phyloP scores from a whole-genome alignment of 2,113 vertebrate species.

The Nibea albiflora region DNA sequence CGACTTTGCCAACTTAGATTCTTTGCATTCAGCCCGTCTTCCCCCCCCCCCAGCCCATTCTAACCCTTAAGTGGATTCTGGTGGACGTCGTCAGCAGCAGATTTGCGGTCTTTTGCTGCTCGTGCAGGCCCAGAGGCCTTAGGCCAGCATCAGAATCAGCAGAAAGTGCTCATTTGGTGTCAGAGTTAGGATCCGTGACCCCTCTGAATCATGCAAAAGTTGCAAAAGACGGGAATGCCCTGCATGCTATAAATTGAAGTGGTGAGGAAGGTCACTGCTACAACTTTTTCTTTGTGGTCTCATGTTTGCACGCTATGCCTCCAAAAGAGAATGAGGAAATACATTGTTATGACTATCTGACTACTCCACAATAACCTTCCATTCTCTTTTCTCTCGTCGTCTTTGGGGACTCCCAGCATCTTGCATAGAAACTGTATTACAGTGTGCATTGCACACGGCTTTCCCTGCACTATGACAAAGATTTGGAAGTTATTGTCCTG shows the following conservation, averaged over 20 bases:
- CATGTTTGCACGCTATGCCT: neutral
- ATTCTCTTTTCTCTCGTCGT: slow-evolving; percentile 49
- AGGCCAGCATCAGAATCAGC: slow-evolving; percentile 71
- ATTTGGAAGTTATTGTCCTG: neutral
- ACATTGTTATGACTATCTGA: slow-evolving; percentile 1
- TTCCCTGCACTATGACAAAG: slow-evolving; percentile 19
- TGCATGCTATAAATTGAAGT: slow-evolving; percentile 7
- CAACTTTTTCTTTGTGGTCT: neutral
- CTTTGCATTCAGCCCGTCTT: slow-evolving; percentile 23
- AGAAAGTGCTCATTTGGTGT: slow-evolving; percentile 63
- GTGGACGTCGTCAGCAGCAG: slow-evolving; percentile 57
- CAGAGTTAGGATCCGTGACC: slow-evolving; percentile 51
- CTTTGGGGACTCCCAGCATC: slow-evolving; percentile 58
- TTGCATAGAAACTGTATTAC: slow-evolving; percentile 59
- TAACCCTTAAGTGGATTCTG: slow-evolving; percentile 17
- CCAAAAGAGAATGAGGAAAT: neutral
- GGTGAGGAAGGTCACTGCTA: neutral
- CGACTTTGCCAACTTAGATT: slow-evolving; percentile 30
- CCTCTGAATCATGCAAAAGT: slow-evolving; percentile 26
- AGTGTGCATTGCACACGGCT: slow-evolving; percentile 7
- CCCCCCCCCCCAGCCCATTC: neutral
- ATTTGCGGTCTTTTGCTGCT: slow-evolving; percentile 68
- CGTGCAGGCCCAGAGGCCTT: slow-evolving; percentile 47
- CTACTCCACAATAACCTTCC: slow-evolving; percentile 10
- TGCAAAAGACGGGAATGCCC: slow-evolving; percentile 25